Conservation (phyloP, 2,113 vertebrate species). For the Excalfactoria chinensis region DNA sequence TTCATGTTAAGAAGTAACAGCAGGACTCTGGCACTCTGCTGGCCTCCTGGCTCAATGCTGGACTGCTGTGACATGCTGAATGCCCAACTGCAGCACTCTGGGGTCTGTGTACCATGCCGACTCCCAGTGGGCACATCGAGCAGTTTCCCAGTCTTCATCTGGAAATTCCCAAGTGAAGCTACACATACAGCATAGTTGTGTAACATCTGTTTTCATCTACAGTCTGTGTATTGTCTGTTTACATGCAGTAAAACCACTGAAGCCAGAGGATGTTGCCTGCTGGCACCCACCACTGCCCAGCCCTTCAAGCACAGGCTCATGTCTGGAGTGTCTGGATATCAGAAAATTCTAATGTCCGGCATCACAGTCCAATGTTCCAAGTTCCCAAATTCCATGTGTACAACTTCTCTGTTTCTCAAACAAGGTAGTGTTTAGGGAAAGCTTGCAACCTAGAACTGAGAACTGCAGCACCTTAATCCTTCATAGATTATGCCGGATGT, state of each 20-base stretch:
- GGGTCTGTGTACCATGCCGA: rapidly evolving
- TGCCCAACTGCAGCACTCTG: neutral
- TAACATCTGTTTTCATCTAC: rapidly evolving
- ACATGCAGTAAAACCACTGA: rapidly evolving
- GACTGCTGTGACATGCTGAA: rapidly evolving
- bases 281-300: rapidly evolving
- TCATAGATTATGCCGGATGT: neutral
- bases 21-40: rapidly evolving
- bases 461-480: neutral
- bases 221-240: rapidly evolving
- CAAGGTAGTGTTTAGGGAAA: rapidly evolving
- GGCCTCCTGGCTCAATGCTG: neutral
- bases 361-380: neutral
- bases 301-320: neutral
- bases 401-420: neutral
- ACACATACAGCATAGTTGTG: neutral
- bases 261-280: rapidly evolving
- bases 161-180: neutral
- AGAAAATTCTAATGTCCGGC: neutral
- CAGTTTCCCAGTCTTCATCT: neutral
- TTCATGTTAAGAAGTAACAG: rapidly evolving
- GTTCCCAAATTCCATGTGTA: rapidly evolving
- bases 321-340: neutral
- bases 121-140: rapidly evolving
- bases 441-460: neutral